These are phyloP conservation scores for Xenopus laevis DNA, from an alignment of 2,113 vertebrate species.

Conservation along the genomic window DNA sequence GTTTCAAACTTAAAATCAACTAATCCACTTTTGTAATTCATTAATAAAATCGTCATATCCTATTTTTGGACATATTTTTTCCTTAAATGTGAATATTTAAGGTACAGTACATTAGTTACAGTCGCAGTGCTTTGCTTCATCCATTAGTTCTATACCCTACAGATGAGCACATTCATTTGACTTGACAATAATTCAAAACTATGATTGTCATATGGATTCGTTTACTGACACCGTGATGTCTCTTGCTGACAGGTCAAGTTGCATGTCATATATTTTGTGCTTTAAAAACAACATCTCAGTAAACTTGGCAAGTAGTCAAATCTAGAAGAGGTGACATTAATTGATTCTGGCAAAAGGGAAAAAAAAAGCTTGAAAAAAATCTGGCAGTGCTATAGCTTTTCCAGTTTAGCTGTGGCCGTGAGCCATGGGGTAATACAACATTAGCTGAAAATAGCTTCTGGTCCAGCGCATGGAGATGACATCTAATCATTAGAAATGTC, in stretches of 20 bases:
- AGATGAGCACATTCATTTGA: neutral
- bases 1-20: too few relatives aligned
- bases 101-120: neutral
- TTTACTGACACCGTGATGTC: constrained; percentile 6
- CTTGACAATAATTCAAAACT: constrained; percentile 10
- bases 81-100: neutral
- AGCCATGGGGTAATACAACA: neutral
- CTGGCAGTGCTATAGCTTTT: neutral
- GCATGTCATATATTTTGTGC: neutral
- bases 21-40: too few relatives aligned
- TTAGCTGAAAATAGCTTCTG: neutral
- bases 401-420: neutral
- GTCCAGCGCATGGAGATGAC: neutral
- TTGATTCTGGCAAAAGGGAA: constrained; percentile 14
- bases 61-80: neutral
- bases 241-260: constrained; percentile 8
- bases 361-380: neutral
- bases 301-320: constrained; percentile 16
- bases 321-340: constrained; percentile 8
- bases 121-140: neutral
- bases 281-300: neutral
- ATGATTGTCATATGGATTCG: neutral
- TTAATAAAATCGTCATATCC: neutral
- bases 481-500: neutral
- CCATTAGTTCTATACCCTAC: neutral